Evolutionary conservation across 2,888 invertebrate genomes (phyloP).

Genomic region (Spisula solida): DNA sequence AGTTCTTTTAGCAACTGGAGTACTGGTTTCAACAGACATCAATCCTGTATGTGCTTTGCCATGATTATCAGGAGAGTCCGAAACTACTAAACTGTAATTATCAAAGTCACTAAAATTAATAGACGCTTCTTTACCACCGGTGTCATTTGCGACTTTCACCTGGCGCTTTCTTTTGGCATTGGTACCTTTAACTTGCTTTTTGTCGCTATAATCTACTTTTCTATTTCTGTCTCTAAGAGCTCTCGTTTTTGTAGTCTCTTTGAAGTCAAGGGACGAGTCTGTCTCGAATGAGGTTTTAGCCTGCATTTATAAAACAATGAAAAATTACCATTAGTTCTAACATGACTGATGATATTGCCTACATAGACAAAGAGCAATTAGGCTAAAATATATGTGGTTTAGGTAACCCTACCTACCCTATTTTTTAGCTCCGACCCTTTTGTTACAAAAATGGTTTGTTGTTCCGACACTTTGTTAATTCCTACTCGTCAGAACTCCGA

Average conservation of each 20-base stretch:
- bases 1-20: constrained; percentile 74
- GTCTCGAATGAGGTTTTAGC: constrained; percentile 23
- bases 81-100: constrained; percentile 80
- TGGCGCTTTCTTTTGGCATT: constrained; percentile 62
- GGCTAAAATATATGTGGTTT: too few relatives aligned
- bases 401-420: too few relatives aligned
- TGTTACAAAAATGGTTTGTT: too few relatives aligned
- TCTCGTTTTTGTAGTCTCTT: constrained; percentile 4
- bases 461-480: too few relatives aligned
- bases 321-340: not conserved
- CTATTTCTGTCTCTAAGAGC: constrained; percentile 57
- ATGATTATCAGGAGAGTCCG: constrained; percentile 67
- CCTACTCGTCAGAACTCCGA: too few relatives aligned
- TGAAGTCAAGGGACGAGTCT: constrained; percentile 38
- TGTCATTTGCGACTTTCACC: constrained; percentile 18
- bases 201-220: constrained; percentile 61
- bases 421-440: too few relatives aligned
- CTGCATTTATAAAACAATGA: not conserved
- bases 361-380: too few relatives aligned
- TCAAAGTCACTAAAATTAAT: constrained; percentile 84
- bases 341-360: too few relatives aligned
- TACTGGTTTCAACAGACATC: constrained; percentile 76
- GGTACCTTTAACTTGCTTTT: constrained; percentile 50
- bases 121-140: not conserved
- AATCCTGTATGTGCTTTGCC: not conserved